phyloP scores from a whole-genome alignment of 2,113 vertebrate genomes.

The Vulpes lagopus region DNA sequence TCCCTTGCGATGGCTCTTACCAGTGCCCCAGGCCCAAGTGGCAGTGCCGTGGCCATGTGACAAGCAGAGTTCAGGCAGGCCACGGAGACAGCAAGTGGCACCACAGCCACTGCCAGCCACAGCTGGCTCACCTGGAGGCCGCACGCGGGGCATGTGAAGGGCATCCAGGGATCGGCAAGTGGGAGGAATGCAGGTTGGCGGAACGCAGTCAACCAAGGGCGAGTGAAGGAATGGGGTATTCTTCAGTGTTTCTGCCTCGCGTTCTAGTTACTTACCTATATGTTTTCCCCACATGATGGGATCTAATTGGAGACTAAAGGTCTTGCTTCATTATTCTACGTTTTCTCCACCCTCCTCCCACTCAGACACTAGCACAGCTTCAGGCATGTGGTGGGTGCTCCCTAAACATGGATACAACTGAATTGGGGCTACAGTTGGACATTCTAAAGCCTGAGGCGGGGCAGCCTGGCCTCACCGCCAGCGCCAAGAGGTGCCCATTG shows the following conservation, averaged over 20 bases:
- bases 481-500: conserved; percentile 70
- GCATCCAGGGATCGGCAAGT: background rate
- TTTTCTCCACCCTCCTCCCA: conserved; percentile 7
- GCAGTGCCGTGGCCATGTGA: conserved; percentile 69
- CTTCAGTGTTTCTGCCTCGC: conserved; percentile 52
- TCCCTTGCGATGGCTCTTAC: conserved; percentile 66
- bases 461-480: conserved; percentile 75
- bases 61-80: conserved; percentile 77
- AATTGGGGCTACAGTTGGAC: background rate
- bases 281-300: conserved; percentile 12
- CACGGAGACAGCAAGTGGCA: conserved; percentile 69
- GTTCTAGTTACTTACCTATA: conserved; percentile 15
- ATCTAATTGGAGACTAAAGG: conserved; percentile 47
- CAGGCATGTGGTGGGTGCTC: background rate
- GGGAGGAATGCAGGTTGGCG: background rate
- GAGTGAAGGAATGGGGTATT: background rate
- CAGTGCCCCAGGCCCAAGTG: conserved; percentile 69
- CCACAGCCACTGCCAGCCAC: conserved; percentile 70
- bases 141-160: background rate
- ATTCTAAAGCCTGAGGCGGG: background rate
- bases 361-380: conserved; percentile 29
- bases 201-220: background rate
- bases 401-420: conserved; percentile 6
- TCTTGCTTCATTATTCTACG: conserved; percentile 51
- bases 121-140: conserved; percentile 79